Evolutionary conservation across 2,113 vertebrate species (phyloP).

Genomic region (Vidua macroura): DNA sequence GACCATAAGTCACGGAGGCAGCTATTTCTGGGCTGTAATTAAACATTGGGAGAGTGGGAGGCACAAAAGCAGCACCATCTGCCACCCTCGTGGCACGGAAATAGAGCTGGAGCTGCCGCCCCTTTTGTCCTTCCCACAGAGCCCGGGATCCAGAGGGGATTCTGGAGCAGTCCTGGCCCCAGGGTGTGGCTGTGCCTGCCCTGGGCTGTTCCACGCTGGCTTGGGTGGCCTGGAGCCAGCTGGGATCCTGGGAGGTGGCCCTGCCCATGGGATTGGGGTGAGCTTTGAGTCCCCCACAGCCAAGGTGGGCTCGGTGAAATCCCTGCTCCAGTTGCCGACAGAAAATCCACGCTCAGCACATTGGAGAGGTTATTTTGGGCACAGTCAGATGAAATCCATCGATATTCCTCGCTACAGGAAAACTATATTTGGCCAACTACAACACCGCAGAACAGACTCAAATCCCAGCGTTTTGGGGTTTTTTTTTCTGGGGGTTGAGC

Average conservation of each 20-base stretch:
- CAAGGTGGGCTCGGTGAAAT: neutral
- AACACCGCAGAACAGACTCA: rapidly evolving
- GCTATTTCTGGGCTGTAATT: slow-evolving; percentile 55
- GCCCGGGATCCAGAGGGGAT: rapidly evolving
- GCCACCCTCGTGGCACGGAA: neutral
- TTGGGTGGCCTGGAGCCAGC: rapidly evolving
- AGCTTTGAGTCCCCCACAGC: rapidly evolving
- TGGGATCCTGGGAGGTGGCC: neutral
- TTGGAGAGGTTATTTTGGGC: neutral
- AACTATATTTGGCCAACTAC: neutral
- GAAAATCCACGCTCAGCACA: neutral
- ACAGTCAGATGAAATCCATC: neutral
- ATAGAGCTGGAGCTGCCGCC: neutral
- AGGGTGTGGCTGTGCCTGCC: rapidly evolving
- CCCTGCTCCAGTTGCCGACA: neutral
- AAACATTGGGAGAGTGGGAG: slow-evolving; percentile 20
- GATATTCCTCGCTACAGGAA: neutral
- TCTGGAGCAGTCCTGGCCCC: neutral
- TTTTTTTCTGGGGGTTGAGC: neutral
- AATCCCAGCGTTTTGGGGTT: neutral
- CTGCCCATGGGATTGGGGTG: rapidly evolving
- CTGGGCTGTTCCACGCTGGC: too few relatives aligned
- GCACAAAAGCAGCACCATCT: slow-evolving; percentile 45
- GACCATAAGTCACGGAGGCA: neutral
- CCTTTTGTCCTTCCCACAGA: neutral